These are phyloP conservation scores for Eueides isabella DNA, from an alignment of 1,140 invertebrate genomes.

Conservation along the genomic window DNA sequence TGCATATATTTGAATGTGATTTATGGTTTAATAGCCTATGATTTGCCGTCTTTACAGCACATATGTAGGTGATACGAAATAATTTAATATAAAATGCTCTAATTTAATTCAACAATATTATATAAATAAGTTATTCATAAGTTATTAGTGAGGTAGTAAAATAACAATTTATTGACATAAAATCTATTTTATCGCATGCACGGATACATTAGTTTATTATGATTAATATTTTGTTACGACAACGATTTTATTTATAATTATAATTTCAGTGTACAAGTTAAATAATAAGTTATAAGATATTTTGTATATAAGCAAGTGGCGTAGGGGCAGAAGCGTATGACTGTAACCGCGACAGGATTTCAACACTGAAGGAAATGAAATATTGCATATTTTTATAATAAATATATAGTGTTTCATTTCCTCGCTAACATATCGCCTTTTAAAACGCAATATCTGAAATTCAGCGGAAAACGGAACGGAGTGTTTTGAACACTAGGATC, in stretches of 20 bases:
- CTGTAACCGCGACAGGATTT: neutral
- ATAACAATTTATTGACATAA: neutral
- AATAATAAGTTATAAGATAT: neutral
- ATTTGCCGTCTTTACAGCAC: neutral
- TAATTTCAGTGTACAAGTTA: neutral
- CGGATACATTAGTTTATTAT: neutral
- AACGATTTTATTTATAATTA: neutral
- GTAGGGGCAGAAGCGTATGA: neutral
- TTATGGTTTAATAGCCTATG: neutral
- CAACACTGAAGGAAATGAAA: no score
- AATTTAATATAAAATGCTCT: neutral
- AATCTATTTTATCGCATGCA: neutral
- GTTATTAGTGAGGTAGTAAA: neutral
- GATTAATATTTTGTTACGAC: neutral
- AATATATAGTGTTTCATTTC: no score
- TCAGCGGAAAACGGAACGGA: neutral
- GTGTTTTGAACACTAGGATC: neutral
- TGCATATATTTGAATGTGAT: constrained; percentile 2
- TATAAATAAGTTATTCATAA: neutral
- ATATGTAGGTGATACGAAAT: neutral
- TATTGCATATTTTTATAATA: no score
- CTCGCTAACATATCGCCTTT: neutral
- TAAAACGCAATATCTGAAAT: neutral
- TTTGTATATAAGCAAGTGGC: no score
- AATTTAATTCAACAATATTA: constrained; percentile 2